These are phyloP conservation scores for Pithys albifrons DNA, from an alignment of 2,113 vertebrate species.

Conservation along the genomic window DNA sequence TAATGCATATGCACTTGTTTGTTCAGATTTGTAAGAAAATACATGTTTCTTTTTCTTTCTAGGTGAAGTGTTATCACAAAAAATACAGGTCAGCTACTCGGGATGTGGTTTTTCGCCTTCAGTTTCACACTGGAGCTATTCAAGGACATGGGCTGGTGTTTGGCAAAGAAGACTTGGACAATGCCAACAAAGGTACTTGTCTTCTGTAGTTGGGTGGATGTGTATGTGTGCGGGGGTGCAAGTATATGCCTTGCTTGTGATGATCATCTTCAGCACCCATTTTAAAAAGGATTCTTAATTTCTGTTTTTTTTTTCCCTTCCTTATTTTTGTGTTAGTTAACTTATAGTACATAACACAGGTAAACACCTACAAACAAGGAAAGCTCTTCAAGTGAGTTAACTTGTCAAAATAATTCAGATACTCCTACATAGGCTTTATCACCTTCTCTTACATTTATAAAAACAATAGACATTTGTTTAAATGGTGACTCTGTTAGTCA, in stretches of 20 bases:
- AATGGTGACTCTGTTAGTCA: not conserved
- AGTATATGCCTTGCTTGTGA: not conserved
- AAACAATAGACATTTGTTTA: not conserved
- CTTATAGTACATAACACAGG: not conserved
- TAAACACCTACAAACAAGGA: not conserved
- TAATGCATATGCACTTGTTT: fast-evolving
- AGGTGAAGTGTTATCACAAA: slow-evolving; percentile 96
- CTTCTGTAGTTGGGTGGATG: not conserved
- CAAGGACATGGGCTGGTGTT: slow-evolving; percentile 85
- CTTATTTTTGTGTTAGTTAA: not conserved
- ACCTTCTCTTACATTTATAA: not conserved
- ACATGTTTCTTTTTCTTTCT: not conserved
- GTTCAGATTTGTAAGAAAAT: not conserved
- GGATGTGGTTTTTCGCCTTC: slow-evolving; percentile 88
- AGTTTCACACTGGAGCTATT: slow-evolving; percentile 94
- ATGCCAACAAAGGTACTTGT: slow-evolving; percentile 84
- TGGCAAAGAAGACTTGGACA: slow-evolving; percentile 90
- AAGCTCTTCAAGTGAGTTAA: not conserved
- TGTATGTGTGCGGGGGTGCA: fast-evolving
- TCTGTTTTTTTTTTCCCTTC: not conserved
- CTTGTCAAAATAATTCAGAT: not conserved
- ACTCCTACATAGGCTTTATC: not conserved
- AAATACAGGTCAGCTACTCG: slow-evolving; percentile 80
- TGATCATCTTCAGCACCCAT: not conserved
- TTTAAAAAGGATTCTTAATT: not conserved